phyloP scores from a whole-genome alignment of 2,888 invertebrate genomes.

The Alitta virens region DNA sequence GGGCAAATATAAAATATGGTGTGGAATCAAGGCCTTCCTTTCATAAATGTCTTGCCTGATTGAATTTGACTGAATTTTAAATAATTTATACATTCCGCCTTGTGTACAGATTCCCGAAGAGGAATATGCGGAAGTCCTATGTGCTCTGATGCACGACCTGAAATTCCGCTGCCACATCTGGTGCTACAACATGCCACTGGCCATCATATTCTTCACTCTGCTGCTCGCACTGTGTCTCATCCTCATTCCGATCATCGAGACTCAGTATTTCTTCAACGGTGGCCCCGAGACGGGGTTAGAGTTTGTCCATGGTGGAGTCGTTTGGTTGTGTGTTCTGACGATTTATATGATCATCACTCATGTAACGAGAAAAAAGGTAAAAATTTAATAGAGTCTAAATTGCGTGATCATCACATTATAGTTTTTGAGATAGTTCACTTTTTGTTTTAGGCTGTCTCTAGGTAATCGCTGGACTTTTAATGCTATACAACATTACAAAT shows the following conservation, averaged over 20 bases:
- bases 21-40: too few relatives aligned
- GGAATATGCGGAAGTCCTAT: constrained; percentile 24
- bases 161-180: constrained; percentile 32
- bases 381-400: too few relatives aligned
- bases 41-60: too few relatives aligned
- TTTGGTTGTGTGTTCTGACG: constrained; percentile 30
- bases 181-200: constrained; percentile 33
- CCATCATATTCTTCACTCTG: constrained; percentile 27
- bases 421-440: too few relatives aligned
- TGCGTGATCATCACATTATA: too few relatives aligned
- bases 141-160: constrained; percentile 26
- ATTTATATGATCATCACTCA: constrained; percentile 28
- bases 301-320: constrained; percentile 30
- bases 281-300: constrained; percentile 24
- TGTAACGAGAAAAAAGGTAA: constrained; percentile 26
- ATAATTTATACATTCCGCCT: too few relatives aligned
- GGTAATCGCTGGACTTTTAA: too few relatives aligned
- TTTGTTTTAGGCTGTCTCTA: too few relatives aligned
- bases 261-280: constrained; percentile 12
- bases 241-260: constrained; percentile 27
- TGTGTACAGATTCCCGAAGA: constrained; percentile 25
- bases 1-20: too few relatives aligned
- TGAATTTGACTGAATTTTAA: too few relatives aligned
- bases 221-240: constrained; percentile 26
- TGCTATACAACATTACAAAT: too few relatives aligned